phyloP scores from a whole-genome alignment of 2,797 vertebrate genomes.

The Megaceryle alcyon region DNA sequence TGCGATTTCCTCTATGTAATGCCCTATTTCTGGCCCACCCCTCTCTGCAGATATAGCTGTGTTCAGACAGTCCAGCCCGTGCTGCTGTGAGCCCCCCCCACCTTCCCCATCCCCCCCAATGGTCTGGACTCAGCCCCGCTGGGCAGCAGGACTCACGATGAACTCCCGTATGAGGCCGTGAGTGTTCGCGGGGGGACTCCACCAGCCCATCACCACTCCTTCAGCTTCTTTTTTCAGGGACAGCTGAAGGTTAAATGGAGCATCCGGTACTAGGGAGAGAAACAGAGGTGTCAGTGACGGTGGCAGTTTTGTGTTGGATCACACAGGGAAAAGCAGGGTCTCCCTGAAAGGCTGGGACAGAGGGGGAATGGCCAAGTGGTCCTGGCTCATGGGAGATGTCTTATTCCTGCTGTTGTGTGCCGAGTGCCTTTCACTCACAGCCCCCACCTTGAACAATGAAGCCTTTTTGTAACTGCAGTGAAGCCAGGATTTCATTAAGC shows the following conservation, averaged over 20 bases:
- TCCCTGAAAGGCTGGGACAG: not conserved
- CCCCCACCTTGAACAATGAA: not conserved
- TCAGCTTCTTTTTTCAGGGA: constrained; percentile 83
- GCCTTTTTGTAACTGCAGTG: not conserved
- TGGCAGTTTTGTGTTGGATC: accelerated
- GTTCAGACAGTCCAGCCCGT: not conserved
- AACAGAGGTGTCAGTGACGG: not conserved
- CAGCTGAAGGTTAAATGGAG: constrained; percentile 90
- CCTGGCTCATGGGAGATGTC: not conserved
- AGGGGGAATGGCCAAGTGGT: not conserved
- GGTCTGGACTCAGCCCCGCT: accelerated
- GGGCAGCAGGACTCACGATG: constrained; percentile 83
- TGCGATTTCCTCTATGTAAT: not conserved
- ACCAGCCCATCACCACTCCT: constrained; percentile 84
- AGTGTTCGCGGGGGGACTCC: constrained; percentile 85
- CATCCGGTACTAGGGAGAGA: constrained; percentile 86
- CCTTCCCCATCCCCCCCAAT: not conserved
- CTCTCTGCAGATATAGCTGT: not conserved
- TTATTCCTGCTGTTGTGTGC: not conserved
- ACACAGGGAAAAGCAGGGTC: accelerated
- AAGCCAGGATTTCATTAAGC: not conserved
- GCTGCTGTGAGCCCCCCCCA: not conserved
- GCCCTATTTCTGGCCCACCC: not conserved
- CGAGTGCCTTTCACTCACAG: not conserved
- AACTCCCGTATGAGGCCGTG: constrained; percentile 94